Evolutionary conservation across 2,888 invertebrate species (phyloP), one percentile per base, ranked within the genome.

Genomic region (Tholera decimalis): DNA sequence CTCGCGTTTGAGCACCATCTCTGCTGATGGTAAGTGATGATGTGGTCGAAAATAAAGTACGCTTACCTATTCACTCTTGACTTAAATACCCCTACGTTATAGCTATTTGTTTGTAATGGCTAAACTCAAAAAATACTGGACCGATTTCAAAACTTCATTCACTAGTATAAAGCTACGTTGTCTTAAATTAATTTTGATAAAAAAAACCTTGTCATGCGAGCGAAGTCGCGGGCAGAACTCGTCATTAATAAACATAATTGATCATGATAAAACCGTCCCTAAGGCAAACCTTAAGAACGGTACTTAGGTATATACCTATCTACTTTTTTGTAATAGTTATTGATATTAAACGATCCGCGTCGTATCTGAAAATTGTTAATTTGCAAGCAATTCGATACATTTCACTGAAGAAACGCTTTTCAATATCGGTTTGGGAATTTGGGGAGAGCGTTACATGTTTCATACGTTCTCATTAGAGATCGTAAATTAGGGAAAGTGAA

Each of bases 321-420:
- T 18, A 13, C 30, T 30, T 79, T 82, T 79, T 72, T 78, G 73
- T 78, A 76, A 81, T 80, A 78, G 77, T 76, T 84, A 83, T 76
- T 80, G 77, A 77, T 82, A 84, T 83, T 77, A 68, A 70, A 56
- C 47, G 43, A 67, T 71, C 49, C 53, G 59, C 59, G 44, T 60
- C 68, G 73, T 72, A 67, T 60, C 47, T 71, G 63, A 58, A 71
- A 73, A 79, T 73, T 76, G 82, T 82, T 82, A 80, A 80, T 85
- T 81, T 79, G 73, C 71, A 56, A 55, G 75, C 54, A 73, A 62
- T 50, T 41, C 56, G 53, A 69, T 77, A 79, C 53, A 44, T 65
- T 76, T 37, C 20, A 33, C 43, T 65, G 15, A 55, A 67, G 41
- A 46, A 56, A 65, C 50, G 59, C 53, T 67, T 67, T 75, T 54